These are phyloP conservation scores for Helostoma temminkii DNA, from an alignment of 2,797 vertebrate species.

Conservation along the genomic window DNA sequence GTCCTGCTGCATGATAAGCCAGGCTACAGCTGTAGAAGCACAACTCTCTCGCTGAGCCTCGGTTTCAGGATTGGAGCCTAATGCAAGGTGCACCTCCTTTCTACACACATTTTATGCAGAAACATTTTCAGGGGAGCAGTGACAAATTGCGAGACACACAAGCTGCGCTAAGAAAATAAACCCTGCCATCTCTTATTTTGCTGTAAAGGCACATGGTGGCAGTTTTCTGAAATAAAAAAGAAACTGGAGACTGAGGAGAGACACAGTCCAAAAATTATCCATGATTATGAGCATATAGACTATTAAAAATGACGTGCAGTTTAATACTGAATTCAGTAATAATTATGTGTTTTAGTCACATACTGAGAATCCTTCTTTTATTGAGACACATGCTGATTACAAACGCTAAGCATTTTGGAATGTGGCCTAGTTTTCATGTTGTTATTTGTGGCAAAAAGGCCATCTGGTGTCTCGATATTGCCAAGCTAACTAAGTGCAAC, in stretches of 20 bases:
- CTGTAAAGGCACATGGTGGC: constrained; percentile 8
- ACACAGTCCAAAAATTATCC: constrained; percentile 10
- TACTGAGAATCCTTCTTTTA: constrained; percentile 8
- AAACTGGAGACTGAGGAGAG: constrained; percentile 2
- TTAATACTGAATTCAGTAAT: constrained; percentile 9
- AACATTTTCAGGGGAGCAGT: constrained; percentile 7
- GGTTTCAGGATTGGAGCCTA: constrained; percentile 39
- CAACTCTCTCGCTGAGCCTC: constrained; percentile 50
- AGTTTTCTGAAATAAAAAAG: constrained; percentile 26
- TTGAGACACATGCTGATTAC: constrained; percentile 43
- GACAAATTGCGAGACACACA: constrained; percentile 50
- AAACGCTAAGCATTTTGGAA: constrained; percentile 48
- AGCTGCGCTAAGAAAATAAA: constrained; percentile 23
- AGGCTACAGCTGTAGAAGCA: constrained; percentile 48
- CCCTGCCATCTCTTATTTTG: constrained; percentile 30
- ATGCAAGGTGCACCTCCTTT: constrained; percentile 36
- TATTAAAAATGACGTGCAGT: constrained; percentile 1
- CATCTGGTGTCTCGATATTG: constrained; percentile 37
- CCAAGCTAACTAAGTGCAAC: constrained; percentile 32
- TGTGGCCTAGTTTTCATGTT: constrained; percentile 44
- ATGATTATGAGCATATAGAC: background rate
- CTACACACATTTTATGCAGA: constrained; percentile 19
- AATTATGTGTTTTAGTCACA: constrained; percentile 12
- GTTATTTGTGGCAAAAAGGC: constrained; percentile 48
- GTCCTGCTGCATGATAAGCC: constrained; percentile 55